Evolutionary conservation across 2,888 invertebrate genomes (phyloP), one percentile per base, ranked within the genome.

Genomic region (Lepas anatifera): DNA sequence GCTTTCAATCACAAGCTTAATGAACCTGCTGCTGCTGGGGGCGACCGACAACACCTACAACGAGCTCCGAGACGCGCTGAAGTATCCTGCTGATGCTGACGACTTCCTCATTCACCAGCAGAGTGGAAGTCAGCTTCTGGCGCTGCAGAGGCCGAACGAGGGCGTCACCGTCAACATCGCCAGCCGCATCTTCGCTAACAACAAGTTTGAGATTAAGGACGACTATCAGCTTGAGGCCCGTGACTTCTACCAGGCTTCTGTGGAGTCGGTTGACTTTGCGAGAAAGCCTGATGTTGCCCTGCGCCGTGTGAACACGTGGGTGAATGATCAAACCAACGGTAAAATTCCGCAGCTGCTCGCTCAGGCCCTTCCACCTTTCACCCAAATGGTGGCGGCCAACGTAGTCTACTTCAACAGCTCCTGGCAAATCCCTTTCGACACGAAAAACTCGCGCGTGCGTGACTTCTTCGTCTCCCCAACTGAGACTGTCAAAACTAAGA

Each of bases 361-460:
- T n/a, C 79, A 83, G 0, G 76, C 82, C 0, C 85, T 88, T 0
- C 81, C 84, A 0, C 75, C 78, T 0, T 76, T 78, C 1, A 88
- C 89, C 0, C 84, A 81, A 71, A 81, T 87, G 11, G 85, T 88
- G 41, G 80, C 89, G 68, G 81, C 87, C 48, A 88, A 86, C 74
- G 88, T 89, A 0, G 81, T 89, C 35, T 88, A 88, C 77, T 90
- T 89, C 76, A 86, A 83, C 70, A 89, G 87, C 8, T 84, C 85
- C 72, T 90, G 90, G 90, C 81, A 85, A 74, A 78, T 81, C 22
- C 85, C 87, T 2, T 90, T 89, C 77, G 68, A 68, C 25, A 68
- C 32, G 0, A 22, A 43, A 27, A 41, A 41, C 41, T 13, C 41
- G 11, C 41, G 41, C 10, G 11, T 16, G 10, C 41, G 41, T 4